phyloP scores from a whole-genome alignment of 1,140 invertebrate species.

The Penaeus japonicus region DNA sequence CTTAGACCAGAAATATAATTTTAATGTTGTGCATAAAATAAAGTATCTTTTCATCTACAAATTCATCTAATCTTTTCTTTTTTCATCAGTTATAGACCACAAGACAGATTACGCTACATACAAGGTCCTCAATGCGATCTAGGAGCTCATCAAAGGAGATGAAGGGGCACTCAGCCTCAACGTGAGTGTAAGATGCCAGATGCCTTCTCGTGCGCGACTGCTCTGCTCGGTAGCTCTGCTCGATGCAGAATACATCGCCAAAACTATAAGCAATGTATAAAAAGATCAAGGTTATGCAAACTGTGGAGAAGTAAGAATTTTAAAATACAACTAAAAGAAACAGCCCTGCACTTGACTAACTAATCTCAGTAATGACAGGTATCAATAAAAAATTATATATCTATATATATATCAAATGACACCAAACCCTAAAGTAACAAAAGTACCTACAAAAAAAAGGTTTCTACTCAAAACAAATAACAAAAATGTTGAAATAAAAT shows the following conservation, averaged over 20 bases:
- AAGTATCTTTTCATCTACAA: not conserved
- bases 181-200: constrained; percentile 94
- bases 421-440: too few species aligned
- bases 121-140: constrained; percentile 89
- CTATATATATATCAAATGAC: too few species aligned
- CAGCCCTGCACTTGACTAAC: too few species aligned
- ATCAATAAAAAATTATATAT: too few species aligned
- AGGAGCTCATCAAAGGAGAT: constrained; percentile 93
- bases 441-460: too few species aligned
- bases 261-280: constrained; percentile 65
- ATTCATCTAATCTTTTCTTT: not conserved
- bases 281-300: not conserved
- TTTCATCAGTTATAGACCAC: not conserved
- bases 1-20: too few species aligned
- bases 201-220: constrained; percentile 95
- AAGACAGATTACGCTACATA: constrained; percentile 64
- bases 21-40: too few species aligned
- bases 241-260: constrained; percentile 97
- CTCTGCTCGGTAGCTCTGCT: constrained; percentile 97
- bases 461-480: not conserved
- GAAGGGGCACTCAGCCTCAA: constrained; percentile 97
- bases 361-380: too few species aligned
- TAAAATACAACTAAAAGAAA: too few species aligned
- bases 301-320: not conserved
- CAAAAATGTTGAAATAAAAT: not conserved